Base-by-base conservation (phyloP, 2,113 vertebrate species). In the Hirundichthys speculiger region DNA sequence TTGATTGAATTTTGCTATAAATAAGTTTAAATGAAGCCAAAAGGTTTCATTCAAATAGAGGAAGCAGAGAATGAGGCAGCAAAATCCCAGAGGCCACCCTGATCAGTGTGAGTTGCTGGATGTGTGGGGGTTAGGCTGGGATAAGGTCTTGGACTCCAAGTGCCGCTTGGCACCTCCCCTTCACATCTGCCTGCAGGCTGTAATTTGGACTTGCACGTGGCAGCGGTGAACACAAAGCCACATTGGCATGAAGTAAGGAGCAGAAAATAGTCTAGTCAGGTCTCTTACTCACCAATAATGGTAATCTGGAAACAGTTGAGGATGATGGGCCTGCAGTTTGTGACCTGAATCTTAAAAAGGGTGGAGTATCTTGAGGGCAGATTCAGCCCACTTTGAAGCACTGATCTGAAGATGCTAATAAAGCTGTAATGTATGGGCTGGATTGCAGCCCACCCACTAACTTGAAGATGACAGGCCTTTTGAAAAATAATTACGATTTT, bases 191-290 rank as follows among this genome's bases (percentile, higher is more conserved):
- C 77, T 73, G 45, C 69, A 82, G 84, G 86, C 88, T 87, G 78
- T 91, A 91, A 93, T 92, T 93, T 91, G 69, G 86, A 69, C 45
- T 56, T 88, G 86, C 85, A 88, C 84, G 85, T 88, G 90, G 86
- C 88, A 83, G 87, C 18, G 87, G 88, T 88, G 75, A 84, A 74
- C 73, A 76, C 67, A 86, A 87, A 89, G 80, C 90, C 88, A 84
- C 88, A 89, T 45, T 79, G 75, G 81, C 79, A 86, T 88, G 85
- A 88, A 83, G 85, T 86, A 85, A 88, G 76, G 42, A 25, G 77
- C 38, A 83, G 80, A 90, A 92, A 93, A 92, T 88, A 90, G 83
- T 67, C 64, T n/a, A 48, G 73, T 83, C 69, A 78, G 82, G 70
- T 59, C 48, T 82, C 88, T 72, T 72, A 66, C 68, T 20, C 74